Base-by-base conservation (phyloP, 2,888 invertebrate species). In the Sthenelais limicola region DNA sequence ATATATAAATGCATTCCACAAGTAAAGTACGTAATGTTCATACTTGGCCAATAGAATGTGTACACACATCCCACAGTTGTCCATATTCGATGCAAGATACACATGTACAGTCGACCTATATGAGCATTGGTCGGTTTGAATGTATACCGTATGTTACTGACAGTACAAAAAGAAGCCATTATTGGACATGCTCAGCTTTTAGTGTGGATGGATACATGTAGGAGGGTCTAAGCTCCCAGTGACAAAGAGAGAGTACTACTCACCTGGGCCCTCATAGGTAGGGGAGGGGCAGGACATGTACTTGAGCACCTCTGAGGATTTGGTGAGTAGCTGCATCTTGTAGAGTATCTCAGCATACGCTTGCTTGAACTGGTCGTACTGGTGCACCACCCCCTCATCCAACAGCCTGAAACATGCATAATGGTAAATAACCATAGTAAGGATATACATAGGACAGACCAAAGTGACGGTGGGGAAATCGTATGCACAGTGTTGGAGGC, bases 261-360 rank as follows among this genome's bases (percentile, higher is more conserved):
- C 74, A 87, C 86, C 86, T 68, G 93, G 92, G 68, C 93, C 92
- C 83, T 90, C 90, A 69, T 91, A 89, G 4, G 88, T 88, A 62
- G 90, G 89, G 28, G 88, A 85, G 1, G 88, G 88, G 0, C 87
- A 88, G 52, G 88, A 89, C 72, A 91, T 88, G 79, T 90, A 91
- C 83, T 92, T 92, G 76, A 92, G 87, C n/a, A 95, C 92, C 90
- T 91, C 79, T n/a, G 94, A 92, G 79, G 94, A 90, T 72, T 93
- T 92, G 80, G 93, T 92, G 49, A 94, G 89, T 71, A 95, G 88
- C 79, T 93, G 92, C 95, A 95, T 96, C 43, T 93, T 90, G 82
- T 95, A 93, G 54, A 98, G 89, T 32, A 96, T 92, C 84, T 97
- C 95, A 0, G 96, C 95, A 84, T 98, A 98, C 0, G 92, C 92